Evolutionary conservation across 2,888 invertebrate genomes (phyloP).

Genomic region (Alviniconcha strummeri): DNA sequence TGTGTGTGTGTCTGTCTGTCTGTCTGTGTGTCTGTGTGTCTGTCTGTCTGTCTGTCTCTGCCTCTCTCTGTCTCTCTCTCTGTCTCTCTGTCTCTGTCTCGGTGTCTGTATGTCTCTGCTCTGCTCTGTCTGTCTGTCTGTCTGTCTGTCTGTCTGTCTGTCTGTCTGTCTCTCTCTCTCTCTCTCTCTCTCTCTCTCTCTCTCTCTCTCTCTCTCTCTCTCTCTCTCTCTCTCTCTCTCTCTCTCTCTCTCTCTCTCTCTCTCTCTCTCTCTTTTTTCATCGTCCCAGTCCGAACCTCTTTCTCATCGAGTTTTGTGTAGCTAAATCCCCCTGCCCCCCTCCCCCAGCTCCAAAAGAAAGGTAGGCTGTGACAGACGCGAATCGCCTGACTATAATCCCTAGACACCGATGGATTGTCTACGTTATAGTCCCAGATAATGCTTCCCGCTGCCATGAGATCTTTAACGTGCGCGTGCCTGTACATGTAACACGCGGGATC

Average conservation of each 20-base stretch:
- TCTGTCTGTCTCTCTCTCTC: not conserved
- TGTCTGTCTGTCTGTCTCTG: conserved; percentile 1
- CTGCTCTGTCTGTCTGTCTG: not conserved
- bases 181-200: not conserved
- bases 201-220: not conserved
- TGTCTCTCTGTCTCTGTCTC: not conserved
- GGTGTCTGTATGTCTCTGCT: not conserved
- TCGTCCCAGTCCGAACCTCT: not conserved
- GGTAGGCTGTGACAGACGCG: no score
- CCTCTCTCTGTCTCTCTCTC: not conserved
- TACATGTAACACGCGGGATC: no score
- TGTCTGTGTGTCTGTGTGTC: conserved; percentile 2
- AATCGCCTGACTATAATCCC: no score
- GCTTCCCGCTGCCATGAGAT: no score
- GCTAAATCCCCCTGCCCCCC: not conserved
- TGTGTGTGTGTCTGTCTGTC: conserved; percentile 3
- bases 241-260: not conserved
- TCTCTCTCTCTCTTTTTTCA: not conserved
- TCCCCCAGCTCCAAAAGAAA: not conserved
- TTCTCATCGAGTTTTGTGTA: not conserved
- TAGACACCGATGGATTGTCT: no score
- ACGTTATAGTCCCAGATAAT: no score
- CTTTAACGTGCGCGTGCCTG: no score
- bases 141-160: not conserved
- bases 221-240: not conserved